Percentiles rank a stretch among this genome's conserved stretches.
phyloP scores from a whole-genome alignment of 2,113 vertebrate species.

The Antechinus stuartii region DNA sequence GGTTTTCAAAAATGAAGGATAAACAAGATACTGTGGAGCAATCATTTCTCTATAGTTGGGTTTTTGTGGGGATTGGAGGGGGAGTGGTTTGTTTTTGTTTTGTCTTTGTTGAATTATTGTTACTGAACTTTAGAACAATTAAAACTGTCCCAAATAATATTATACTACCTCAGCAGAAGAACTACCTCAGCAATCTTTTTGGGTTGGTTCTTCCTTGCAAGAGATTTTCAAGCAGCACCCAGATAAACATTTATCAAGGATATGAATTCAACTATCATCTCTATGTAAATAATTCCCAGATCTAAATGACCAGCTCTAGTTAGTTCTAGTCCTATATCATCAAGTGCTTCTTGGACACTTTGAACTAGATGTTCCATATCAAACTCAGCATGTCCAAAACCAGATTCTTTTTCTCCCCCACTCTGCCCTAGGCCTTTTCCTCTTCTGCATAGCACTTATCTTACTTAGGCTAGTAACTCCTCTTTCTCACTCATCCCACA shows the following conservation, averaged over 20 bases:
- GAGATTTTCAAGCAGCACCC: neutral
- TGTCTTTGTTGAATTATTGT: neutral
- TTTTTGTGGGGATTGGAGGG: neutral
- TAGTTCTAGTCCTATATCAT: neutral
- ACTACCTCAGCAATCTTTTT: neutral
- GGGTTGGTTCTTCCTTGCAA: neutral
- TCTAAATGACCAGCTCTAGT: neutral
- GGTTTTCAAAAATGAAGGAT: too few relatives aligned
- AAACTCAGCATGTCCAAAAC: neutral
- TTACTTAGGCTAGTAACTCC: neutral
- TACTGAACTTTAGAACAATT: neutral
- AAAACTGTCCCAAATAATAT: neutral
- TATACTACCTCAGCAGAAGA: neutral
- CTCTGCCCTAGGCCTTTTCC: neutral
- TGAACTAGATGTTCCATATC: neutral
- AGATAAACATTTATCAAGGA: neutral
- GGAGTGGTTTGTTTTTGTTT: neutral
- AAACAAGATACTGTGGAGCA: neutral
- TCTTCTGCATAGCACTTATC: neutral
- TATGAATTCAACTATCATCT: neutral
- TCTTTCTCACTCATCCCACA: neutral
- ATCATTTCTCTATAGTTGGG: neutral
- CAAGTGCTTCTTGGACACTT: neutral
- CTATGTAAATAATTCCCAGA: neutral
- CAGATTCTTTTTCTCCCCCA: neutral